phyloP scores from a whole-genome alignment of 2,888 invertebrate genomes.

The Toxonevra muliebris region DNA sequence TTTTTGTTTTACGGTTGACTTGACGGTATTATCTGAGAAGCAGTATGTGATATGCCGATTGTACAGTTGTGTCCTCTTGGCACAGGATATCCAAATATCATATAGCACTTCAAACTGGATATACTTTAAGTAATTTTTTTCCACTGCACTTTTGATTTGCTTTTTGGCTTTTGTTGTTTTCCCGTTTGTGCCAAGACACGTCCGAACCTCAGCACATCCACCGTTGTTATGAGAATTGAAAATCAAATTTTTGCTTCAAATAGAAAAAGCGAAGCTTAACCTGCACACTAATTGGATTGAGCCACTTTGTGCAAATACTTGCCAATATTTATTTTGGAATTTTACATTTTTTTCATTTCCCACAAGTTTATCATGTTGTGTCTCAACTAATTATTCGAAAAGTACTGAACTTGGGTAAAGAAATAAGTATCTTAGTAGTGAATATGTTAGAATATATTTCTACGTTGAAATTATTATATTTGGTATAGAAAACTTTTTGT shows the following conservation, averaged over 20 bases:
- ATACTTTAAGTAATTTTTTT: slow-evolving; percentile 14
- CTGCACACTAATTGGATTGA: slow-evolving; percentile 63
- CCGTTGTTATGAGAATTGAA: slow-evolving; percentile 58
- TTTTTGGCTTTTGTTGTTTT: slow-evolving; percentile 29
- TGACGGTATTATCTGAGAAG: background rate
- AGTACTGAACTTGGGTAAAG: background rate
- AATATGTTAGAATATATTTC: slow-evolving; percentile 30
- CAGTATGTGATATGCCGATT: slow-evolving; percentile 9
- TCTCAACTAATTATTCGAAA: background rate
- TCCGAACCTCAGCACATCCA: slow-evolving; percentile 62
- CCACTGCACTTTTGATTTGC: slow-evolving; percentile 18
- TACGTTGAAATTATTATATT: background rate
- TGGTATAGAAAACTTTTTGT: slow-evolving; percentile 38
- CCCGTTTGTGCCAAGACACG: slow-evolving; percentile 52
- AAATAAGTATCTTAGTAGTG: background rate
- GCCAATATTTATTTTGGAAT: slow-evolving; percentile 16
- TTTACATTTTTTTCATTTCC: slow-evolving; percentile 1
- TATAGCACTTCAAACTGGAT: slow-evolving; percentile 12
- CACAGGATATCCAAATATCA: background rate
- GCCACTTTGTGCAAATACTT: slow-evolving; percentile 45
- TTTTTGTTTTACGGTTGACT: background rate
- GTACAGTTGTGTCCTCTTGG: slow-evolving; percentile 4
- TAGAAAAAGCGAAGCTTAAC: slow-evolving; percentile 44
- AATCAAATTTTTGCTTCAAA: slow-evolving; percentile 49
- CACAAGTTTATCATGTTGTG: background rate